Conservation (phyloP, 2,888 invertebrate genomes). For the Napeogenes inachia region DNA sequence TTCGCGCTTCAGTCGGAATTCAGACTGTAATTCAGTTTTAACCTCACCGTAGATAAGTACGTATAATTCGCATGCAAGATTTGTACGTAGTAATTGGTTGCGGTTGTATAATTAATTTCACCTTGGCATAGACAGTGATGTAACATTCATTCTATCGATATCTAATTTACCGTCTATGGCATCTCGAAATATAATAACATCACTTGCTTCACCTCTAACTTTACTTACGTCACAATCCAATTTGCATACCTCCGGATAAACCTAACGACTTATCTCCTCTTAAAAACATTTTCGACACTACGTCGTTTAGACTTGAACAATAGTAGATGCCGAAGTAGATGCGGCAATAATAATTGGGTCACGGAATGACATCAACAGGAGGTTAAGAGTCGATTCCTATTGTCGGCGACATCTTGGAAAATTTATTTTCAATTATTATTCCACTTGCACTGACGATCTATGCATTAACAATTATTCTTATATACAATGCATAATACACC, state of each 20-base stretch:
- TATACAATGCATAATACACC: too few species aligned
- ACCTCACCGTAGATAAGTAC: neutral
- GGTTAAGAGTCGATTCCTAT: constrained; percentile 24
- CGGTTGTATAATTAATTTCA: constrained; percentile 35
- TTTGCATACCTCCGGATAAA: neutral
- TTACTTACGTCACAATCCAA: neutral
- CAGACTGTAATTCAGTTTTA: neutral
- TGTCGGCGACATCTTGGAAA: constrained; percentile 19
- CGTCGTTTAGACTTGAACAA: neutral
- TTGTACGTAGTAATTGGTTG: constrained; percentile 9
- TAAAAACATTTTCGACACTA: neutral
- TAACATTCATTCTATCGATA: constrained; percentile 42
- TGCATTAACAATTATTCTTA: neutral
- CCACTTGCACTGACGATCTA: neutral
- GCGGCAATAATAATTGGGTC: constrained; percentile 20
- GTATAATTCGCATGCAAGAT: constrained; percentile 10
- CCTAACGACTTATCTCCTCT: neutral
- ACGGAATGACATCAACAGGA: constrained; percentile 14
- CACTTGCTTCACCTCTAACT: neutral
- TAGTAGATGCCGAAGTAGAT: constrained; percentile 14
- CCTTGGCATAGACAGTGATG: constrained; percentile 49
- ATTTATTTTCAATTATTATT: constrained; percentile 5
- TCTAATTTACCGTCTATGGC: constrained; percentile 1
- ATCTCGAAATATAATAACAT: neutral
- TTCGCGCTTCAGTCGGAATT: neutral